A percentile compares a stretch with the other conserved stretches of the same genome.
Evolutionary conservation across 2,113 vertebrate species (phyloP).

Genomic region (Telmatochromis sp.): DNA sequence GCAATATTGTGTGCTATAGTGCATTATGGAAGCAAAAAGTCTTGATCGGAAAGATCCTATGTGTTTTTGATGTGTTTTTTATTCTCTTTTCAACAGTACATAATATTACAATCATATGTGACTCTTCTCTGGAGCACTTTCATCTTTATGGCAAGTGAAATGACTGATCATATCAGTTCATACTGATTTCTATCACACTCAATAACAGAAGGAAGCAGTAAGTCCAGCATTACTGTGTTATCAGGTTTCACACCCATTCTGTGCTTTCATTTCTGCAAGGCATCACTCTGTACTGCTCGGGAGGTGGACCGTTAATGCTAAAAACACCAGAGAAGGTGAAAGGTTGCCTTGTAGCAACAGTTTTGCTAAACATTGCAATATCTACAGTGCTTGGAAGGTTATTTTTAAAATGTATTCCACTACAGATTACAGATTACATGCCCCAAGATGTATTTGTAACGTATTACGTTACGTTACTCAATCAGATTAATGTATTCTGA

Average conservation of each 20-base stretch:
- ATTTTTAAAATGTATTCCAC: not conserved
- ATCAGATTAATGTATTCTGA: not conserved
- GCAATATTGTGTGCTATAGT: constrained; percentile 7
- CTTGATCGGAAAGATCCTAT: not conserved
- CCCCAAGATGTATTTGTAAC: not conserved
- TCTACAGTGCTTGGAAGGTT: not conserved
- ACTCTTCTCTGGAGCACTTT: not conserved
- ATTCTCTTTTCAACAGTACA: not conserved
- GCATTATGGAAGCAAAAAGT: not conserved
- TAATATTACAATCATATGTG: constrained; percentile 13
- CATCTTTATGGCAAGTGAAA: constrained; percentile 14
- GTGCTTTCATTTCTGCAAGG: constrained; percentile 1
- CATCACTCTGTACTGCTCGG: not conserved
- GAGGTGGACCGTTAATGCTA: not conserved
- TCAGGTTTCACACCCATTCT: not conserved
- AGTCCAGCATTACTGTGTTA: not conserved
- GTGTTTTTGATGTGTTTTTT: not conserved
- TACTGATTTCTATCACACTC: constrained; percentile 17
- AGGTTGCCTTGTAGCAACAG: not conserved
- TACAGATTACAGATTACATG: not conserved
- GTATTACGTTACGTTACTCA: not conserved
- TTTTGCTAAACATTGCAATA: not conserved
- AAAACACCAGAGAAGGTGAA: not conserved
- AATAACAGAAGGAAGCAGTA: not conserved
- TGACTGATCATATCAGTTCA: constrained; percentile 33